Evolutionary conservation across 2,113 vertebrate genomes (phyloP), one percentile per base, ranked within the genome.

Genomic region (Phrynosoma platyrhinos): DNA sequence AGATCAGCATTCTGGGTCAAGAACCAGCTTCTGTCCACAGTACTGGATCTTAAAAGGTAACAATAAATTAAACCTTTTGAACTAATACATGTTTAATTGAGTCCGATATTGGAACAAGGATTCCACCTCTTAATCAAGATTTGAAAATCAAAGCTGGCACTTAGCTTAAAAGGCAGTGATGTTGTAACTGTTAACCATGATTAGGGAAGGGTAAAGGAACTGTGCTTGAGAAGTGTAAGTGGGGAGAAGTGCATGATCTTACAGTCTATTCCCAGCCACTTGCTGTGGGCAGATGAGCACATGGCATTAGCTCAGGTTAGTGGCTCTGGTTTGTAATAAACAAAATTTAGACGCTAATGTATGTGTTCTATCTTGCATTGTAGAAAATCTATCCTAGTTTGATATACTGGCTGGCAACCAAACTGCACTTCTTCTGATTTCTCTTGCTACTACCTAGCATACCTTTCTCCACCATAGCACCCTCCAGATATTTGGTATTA

Each of bases 1-100:
- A 97, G 95, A 89, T 97, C 97, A 87, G 98, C 98, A 5, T 69
- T 96, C 55, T 99, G 98, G 99, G 97, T 98, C 86, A 98, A 96
- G 95, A 97, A 94, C 79, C 98, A 98, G 94, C 95, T 98, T 83
- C 97, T 98, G 87, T 96, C 94, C 2, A 94, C 94, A 1, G 90
- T 94, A 21, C 92, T 98, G 93, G 98, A 97, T 32, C 95, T 98
- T 62, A 97, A 96, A 94, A 98, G 98, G 99, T 99, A 97, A 93
- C 72, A 84, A 30, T 80, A 36, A 32, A 77, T 9, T 42, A 47
- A 55, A 55, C 4, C 30, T n/a, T 66, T 75, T 5, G 42, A 2
- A 40, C 7, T 23, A 20, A 1, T 52, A 21, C 6, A 27, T 3
- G 58, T 87, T 74, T 77, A 58, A 90, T 80, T 0, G 7, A 58